These are phyloP conservation scores for Rhopalosiphum nymphaeae DNA, from an alignment of 2,888 invertebrate species.

Conservation along the genomic window DNA sequence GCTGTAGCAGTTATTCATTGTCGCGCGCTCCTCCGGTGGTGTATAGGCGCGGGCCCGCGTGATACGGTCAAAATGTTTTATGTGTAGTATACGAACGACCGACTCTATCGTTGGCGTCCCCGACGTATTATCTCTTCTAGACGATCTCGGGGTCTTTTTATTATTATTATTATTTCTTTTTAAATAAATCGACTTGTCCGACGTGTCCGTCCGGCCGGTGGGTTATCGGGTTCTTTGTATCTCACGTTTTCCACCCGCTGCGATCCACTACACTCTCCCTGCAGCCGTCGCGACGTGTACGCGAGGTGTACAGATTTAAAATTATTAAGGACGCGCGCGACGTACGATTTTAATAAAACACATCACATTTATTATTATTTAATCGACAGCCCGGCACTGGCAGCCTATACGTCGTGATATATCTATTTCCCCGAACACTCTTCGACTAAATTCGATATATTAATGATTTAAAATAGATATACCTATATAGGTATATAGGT, in stretches of 20 bases:
- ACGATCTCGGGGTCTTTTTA: constrained; percentile 37
- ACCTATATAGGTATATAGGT: neutral
- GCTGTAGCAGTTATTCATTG: neutral
- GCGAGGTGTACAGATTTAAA: neutral
- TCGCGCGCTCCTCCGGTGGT: neutral
- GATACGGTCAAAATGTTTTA: constrained; percentile 30
- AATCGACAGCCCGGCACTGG: neutral
- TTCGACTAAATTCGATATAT: neutral
- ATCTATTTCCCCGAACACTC: neutral
- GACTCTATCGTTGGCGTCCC: neutral
- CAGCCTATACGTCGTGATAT: no score
- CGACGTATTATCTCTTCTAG: constrained; percentile 51
- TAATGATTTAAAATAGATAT: neutral
- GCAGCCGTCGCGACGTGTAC: neutral
- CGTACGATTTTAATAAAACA: constrained; percentile 32
- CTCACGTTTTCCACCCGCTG: constrained; percentile 62
- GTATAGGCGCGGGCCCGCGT: neutral
- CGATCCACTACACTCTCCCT: neutral
- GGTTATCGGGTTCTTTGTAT: constrained; percentile 49
- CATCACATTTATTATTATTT: constrained; percentile 13
- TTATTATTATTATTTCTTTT: constrained; percentile 45
- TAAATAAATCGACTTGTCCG: constrained; percentile 58
- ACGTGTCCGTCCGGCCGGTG: constrained; percentile 19
- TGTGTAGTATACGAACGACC: neutral
- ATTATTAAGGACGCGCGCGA: neutral